A percentile compares a stretch with the other conserved stretches of the same genome.
Evolutionary conservation across 2,888 invertebrate genomes (phyloP).

Genomic region (Ectropis crepuscularia): DNA sequence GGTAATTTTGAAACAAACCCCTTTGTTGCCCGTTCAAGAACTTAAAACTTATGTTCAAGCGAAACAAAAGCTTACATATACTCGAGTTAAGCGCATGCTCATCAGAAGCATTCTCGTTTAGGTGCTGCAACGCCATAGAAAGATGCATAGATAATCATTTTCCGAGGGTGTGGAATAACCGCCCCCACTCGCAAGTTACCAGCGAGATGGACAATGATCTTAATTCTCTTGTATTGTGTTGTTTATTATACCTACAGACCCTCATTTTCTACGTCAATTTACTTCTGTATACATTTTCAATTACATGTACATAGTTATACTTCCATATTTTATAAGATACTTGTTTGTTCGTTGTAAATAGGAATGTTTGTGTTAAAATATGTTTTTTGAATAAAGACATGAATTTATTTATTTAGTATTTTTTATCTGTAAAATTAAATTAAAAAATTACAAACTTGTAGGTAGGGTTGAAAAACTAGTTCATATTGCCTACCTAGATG

Average conservation of each 20-base stretch:
- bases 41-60: too few relatives aligned
- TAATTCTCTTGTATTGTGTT: neutral
- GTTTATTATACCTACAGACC: neutral
- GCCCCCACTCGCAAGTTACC: too few relatives aligned
- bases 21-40: too few relatives aligned
- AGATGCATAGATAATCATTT: too few relatives aligned
- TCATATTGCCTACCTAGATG: neutral
- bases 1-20: too few relatives aligned
- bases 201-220: too few relatives aligned
- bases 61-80: too few relatives aligned
- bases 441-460: too few relatives aligned
- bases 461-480: neutral
- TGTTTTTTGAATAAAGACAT: constrained; percentile 11
- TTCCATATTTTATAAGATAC: neutral
- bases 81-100: too few relatives aligned
- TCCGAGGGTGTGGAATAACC: too few relatives aligned
- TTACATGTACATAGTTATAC: neutral
- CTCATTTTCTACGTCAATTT: constrained; percentile 3
- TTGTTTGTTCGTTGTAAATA: constrained; percentile 10
- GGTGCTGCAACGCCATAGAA: too few relatives aligned
- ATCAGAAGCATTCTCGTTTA: too few relatives aligned
- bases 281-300: neutral
- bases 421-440: neutral
- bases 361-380: constrained; percentile 1
- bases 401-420: neutral